Conservation (phyloP, 2,888 invertebrate species). For the Acanthopleura granulata region DNA sequence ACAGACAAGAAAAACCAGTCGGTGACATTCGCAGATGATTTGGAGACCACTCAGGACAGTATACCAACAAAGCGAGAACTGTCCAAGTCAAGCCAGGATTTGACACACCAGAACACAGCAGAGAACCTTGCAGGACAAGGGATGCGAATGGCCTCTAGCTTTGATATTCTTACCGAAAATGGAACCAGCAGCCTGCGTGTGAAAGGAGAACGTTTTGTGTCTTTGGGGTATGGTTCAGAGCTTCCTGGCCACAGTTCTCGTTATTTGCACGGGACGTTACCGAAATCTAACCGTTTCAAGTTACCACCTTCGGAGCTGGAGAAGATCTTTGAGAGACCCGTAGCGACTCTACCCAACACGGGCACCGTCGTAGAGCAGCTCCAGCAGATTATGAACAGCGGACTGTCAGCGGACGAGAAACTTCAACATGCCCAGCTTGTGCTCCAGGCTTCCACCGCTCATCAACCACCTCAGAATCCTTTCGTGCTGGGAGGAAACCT, state of each 20-base stretch:
- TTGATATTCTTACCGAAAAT: conserved; percentile 10
- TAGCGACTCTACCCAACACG: background rate
- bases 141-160: conserved; percentile 1
- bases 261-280: background rate
- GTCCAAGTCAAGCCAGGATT: conserved; percentile 19
- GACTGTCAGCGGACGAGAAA: conserved; percentile 11
- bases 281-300: background rate
- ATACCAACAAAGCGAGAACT: background rate
- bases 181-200: background rate
- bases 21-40: conserved; percentile 11
- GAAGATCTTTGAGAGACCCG: background rate
- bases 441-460: background rate
- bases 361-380: conserved; percentile 9
- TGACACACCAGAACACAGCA: background rate
- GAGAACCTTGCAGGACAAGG: background rate
- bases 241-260: too few relatives aligned
- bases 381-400: conserved; percentile 20
- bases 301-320: conserved; percentile 17
- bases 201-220: conserved; percentile 3
- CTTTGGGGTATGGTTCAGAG: background rate
- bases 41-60: too few relatives aligned
- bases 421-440: conserved; percentile 9
- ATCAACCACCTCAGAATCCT: background rate
- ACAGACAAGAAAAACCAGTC: conserved; percentile 6
- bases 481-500: conserved; percentile 8